phyloP scores from a whole-genome alignment of 2,797 vertebrate genomes.

The Numenius phaeopus region DNA sequence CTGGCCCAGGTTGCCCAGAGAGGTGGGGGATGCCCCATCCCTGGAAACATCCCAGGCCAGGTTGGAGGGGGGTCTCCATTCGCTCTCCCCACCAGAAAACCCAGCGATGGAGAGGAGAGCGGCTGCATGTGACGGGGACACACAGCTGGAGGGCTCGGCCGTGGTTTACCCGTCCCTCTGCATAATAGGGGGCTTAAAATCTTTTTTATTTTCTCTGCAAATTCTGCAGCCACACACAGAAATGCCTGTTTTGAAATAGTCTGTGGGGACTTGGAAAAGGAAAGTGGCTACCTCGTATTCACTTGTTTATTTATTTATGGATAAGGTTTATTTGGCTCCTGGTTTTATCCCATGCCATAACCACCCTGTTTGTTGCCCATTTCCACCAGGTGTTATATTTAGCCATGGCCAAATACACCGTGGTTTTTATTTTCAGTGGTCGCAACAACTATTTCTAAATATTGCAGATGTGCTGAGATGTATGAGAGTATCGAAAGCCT shows the following conservation, averaged over 20 bases:
- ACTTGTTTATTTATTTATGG: not conserved
- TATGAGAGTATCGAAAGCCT: not conserved
- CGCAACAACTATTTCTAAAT: not conserved
- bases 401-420: not conserved
- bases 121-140: rapidly evolving
- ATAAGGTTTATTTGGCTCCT: not conserved
- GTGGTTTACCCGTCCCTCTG: rapidly evolving
- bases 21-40: not conserved
- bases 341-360: not conserved
- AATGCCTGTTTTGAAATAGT: not conserved
- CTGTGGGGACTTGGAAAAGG: not conserved
- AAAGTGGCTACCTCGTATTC: not conserved
- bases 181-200: not conserved
- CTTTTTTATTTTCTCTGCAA: not conserved
- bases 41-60: not conserved
- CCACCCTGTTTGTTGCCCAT: not conserved
- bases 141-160: rapidly evolving
- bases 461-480: not conserved
- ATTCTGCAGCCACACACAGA: not conserved
- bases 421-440: not conserved
- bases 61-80: not conserved
- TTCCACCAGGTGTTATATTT: constrained; percentile 14
- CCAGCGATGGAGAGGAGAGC: rapidly evolving
- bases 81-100: not conserved
- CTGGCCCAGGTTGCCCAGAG: not conserved